Conservation (phyloP, 2,797 vertebrate species). For the Sebastolobus alascanus region DNA sequence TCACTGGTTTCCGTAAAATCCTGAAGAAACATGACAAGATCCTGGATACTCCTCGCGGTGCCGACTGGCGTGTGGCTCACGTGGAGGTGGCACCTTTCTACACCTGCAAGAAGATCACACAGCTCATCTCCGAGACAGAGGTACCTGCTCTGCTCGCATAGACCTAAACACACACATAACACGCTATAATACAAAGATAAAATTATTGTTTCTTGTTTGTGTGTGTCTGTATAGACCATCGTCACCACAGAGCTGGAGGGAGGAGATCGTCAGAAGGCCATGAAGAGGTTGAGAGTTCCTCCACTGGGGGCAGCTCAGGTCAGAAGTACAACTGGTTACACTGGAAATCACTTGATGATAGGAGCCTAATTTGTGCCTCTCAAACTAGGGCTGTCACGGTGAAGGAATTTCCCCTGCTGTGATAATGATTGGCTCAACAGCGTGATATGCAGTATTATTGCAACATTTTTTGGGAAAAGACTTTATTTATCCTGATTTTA, state of each 20-base stretch:
- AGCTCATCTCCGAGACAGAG: slow-evolving; percentile 97
- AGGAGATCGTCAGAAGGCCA: slow-evolving; percentile 97
- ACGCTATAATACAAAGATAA: not conserved
- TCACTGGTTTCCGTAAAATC: slow-evolving; percentile 98
- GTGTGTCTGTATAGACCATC: slow-evolving; percentile 84
- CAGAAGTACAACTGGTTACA: slow-evolving; percentile 29
- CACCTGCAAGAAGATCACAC: slow-evolving; percentile 99
- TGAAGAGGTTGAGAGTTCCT: slow-evolving; percentile 98
- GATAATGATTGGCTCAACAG: too few species aligned
- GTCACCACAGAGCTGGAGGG: slow-evolving; percentile 97
- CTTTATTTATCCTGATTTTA: too few species aligned
- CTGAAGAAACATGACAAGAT: slow-evolving; percentile 99
- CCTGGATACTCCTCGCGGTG: slow-evolving; percentile 94
- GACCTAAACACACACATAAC: not conserved
- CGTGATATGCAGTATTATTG: too few species aligned
- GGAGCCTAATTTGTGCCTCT: not conserved
- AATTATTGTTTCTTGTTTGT: slow-evolving; percentile 19
- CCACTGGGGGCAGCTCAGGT: slow-evolving; percentile 96
- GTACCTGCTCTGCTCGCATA: slow-evolving; percentile 68
- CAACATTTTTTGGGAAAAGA: too few species aligned
- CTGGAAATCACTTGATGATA: not conserved
- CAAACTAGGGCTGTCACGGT: too few species aligned
- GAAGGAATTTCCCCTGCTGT: too few species aligned
- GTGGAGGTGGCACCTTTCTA: slow-evolving; percentile 99
- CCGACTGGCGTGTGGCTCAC: slow-evolving; percentile 96